Evolutionary conservation across 2,888 invertebrate genomes (phyloP).

Genomic region (Chromoteleia sp.): DNA sequence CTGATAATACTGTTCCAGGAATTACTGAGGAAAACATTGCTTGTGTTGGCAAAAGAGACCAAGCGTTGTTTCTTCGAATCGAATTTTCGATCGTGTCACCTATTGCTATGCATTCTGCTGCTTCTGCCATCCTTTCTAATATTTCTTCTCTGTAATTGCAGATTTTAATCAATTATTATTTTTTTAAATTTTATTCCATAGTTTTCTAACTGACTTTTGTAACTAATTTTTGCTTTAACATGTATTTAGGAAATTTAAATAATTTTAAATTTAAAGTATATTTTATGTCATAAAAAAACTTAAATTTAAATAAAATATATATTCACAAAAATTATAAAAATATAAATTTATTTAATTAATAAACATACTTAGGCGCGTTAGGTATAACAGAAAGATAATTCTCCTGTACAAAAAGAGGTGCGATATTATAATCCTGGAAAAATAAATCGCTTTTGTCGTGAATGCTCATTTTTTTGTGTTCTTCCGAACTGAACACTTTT

Average conservation of each 20-base stretch:
- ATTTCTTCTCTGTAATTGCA: slow-evolving; percentile 85
- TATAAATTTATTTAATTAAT: neutral
- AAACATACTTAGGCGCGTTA: slow-evolving; percentile 88
- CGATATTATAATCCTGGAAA: slow-evolving; percentile 98
- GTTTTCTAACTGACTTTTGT: neutral
- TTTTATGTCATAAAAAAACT: too few relatives aligned
- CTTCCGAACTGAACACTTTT: slow-evolving; percentile 93
- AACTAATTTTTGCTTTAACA: too few relatives aligned
- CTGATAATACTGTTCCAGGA: slow-evolving; percentile 94
- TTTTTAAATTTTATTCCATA: neutral
- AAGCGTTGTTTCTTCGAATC: slow-evolving; percentile 92
- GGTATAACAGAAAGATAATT: slow-evolving; percentile 96
- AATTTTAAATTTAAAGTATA: too few relatives aligned
- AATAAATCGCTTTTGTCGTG: slow-evolving; percentile 95
- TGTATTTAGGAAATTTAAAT: too few relatives aligned
- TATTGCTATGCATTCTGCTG: slow-evolving; percentile 94
- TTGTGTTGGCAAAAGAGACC: slow-evolving; percentile 94
- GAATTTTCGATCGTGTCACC: slow-evolving; percentile 94
- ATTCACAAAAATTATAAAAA: neutral
- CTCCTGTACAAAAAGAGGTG: slow-evolving; percentile 99
- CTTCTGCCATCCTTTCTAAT: slow-evolving; percentile 89
- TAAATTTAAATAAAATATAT: neutral
- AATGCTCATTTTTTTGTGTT: slow-evolving; percentile 91
- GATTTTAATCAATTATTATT: neutral
- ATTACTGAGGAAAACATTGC: slow-evolving; percentile 96